Conservation (phyloP, 2,797 vertebrate genomes). For the Pseudochromis fuscus region DNA sequence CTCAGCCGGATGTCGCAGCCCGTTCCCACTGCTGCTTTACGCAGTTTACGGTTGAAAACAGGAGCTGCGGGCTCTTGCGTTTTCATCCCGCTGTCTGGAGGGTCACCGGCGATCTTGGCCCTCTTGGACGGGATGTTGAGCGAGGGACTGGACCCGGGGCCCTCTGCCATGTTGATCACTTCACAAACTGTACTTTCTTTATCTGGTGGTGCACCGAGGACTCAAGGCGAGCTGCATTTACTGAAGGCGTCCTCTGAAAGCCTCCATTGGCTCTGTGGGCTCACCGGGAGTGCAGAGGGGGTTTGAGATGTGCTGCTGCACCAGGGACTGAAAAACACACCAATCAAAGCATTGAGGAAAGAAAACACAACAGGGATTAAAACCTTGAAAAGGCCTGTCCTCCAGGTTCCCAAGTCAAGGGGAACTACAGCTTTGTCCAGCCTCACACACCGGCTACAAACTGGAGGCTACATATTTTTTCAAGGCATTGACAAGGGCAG, state of each 20-base stretch:
- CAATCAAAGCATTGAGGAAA: conserved; percentile 4
- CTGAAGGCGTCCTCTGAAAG: conserved; percentile 26
- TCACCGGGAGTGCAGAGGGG: conserved; percentile 26
- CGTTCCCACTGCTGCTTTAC: conserved; percentile 88
- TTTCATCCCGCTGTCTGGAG: conserved; percentile 27
- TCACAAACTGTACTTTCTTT: conserved; percentile 13
- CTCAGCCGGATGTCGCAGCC: conserved; percentile 91
- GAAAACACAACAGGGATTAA: background rate
- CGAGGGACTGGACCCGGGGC: conserved; percentile 61
- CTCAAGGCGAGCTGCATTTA: conserved; percentile 34
- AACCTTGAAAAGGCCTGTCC: too few relatives aligned
- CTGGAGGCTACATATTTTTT: too few relatives aligned
- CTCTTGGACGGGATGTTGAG: conserved; percentile 84
- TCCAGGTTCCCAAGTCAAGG: too few relatives aligned
- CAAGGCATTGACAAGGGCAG: too few relatives aligned
- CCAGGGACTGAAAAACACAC: conserved; percentile 44
- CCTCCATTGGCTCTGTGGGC: conserved; percentile 46
- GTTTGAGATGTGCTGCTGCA: conserved; percentile 32
- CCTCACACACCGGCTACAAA: too few relatives aligned
- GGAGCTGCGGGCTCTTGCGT: conserved; percentile 73
- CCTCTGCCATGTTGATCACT: conserved; percentile 69
- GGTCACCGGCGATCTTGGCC: conserved; percentile 80
- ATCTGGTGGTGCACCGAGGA: conserved; percentile 10
- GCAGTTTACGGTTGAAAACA: conserved; percentile 88
- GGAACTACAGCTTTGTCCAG: too few relatives aligned